Percentiles rank a stretch among this genome's conserved stretches.
phyloP scores from a whole-genome alignment of 2,797 vertebrate species.

The Centroberyx gerrardi region DNA sequence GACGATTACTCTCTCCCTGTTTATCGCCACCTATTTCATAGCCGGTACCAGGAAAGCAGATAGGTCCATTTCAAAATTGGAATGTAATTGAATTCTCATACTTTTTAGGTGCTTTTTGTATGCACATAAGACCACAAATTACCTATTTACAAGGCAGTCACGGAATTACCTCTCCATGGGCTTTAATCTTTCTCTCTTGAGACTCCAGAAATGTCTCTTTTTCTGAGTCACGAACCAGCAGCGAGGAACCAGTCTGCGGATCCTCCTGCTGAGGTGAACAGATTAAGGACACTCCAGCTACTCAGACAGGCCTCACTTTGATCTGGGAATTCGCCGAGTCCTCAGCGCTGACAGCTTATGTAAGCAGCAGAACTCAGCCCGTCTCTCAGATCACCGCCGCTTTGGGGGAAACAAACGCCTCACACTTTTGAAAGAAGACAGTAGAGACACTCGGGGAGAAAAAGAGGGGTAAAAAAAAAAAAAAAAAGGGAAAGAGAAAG shows the following conservation, averaged over 20 bases:
- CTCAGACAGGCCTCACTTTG: slow-evolving; percentile 73
- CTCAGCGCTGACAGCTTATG: slow-evolving; percentile 63
- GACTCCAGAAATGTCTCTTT: neutral
- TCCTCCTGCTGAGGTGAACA: slow-evolving; percentile 49
- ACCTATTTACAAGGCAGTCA: neutral
- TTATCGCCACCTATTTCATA: too few relatives aligned
- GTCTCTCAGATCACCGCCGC: slow-evolving; percentile 41
- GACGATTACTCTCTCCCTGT: too few relatives aligned
- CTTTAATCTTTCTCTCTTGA: neutral
- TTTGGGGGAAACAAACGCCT: slow-evolving; percentile 34
- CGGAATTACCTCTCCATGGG: neutral
- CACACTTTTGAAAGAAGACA: slow-evolving; percentile 9
- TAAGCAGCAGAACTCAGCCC: slow-evolving; percentile 47
- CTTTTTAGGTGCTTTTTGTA: too few relatives aligned
- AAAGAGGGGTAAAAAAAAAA: slow-evolving; percentile 35
- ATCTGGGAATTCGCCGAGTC: slow-evolving; percentile 63
- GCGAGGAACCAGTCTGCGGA: slow-evolving; percentile 39
- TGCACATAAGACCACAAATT: too few relatives aligned
- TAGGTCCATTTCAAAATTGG: too few relatives aligned
- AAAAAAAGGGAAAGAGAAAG: neutral
- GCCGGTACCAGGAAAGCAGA: too few relatives aligned
- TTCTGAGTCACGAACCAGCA: slow-evolving; percentile 28
- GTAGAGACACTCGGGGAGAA: slow-evolving; percentile 20
- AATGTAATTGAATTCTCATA: too few relatives aligned
- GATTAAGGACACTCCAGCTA: slow-evolving; percentile 62